A percentile compares a stretch with the other conserved stretches of the same genome.
Conservation (phyloP, 2,797 vertebrate species). For the Micromesistius poutassou region DNA sequence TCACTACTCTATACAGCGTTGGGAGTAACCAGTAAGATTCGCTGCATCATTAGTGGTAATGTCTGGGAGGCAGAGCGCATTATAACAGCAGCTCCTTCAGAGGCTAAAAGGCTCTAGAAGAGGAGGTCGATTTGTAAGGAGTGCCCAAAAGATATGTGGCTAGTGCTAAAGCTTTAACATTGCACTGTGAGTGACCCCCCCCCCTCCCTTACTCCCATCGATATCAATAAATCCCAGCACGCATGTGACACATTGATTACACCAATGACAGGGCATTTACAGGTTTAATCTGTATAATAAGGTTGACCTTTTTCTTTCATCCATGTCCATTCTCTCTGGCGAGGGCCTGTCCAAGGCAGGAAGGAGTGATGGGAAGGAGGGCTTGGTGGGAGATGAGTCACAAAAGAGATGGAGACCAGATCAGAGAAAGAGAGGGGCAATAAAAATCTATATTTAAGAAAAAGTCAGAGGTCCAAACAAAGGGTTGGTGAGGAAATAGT, state of each 20-base stretch:
- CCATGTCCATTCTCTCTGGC: conserved; percentile 56
- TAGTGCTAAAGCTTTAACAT: conserved; percentile 51
- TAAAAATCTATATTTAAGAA: background rate
- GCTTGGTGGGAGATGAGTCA: background rate
- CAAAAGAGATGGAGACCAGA: background rate
- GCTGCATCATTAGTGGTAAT: background rate
- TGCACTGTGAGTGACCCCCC: conserved; percentile 62
- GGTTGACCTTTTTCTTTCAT: conserved; percentile 73
- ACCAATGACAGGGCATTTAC: conserved; percentile 74
- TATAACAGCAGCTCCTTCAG: background rate
- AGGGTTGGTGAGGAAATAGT: conserved; percentile 1
- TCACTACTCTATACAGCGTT: background rate
- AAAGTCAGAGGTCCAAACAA: background rate
- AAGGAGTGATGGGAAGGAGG: background rate
- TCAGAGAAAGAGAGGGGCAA: background rate
- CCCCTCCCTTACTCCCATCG: background rate
- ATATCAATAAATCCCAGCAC: conserved; percentile 76
- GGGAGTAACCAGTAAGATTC: background rate
- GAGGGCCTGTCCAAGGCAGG: conserved; percentile 36
- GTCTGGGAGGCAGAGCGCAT: background rate
- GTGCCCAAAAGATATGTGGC: conserved; percentile 29
- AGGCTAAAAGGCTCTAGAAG: conserved; percentile 2
- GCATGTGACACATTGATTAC: conserved; percentile 73
- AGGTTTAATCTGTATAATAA: conserved; percentile 81
- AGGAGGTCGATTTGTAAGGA: conserved; percentile 11